Conservation (phyloP, 2,888 invertebrate species). For the Gryllus longicercus region DNA sequence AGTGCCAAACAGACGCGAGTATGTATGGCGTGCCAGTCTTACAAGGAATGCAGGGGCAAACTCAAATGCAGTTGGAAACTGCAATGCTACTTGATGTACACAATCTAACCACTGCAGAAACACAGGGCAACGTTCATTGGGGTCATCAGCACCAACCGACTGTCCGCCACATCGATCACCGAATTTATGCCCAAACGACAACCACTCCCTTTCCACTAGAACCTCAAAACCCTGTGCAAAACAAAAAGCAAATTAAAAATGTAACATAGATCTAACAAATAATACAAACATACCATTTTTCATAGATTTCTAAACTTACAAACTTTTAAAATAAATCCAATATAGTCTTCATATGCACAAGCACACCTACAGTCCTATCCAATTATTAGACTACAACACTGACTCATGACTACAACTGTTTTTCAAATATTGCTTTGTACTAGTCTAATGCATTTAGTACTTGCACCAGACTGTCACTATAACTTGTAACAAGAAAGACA, state of each 20-base stretch:
- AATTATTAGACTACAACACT: too few species aligned
- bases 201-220: slow-evolving; percentile 93
- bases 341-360: too few species aligned
- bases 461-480: too few species aligned
- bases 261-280: slow-evolving; percentile 18
- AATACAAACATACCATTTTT: slow-evolving; percentile 18
- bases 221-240: slow-evolving; percentile 80
- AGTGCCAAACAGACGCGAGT: slow-evolving; percentile 95
- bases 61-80: slow-evolving; percentile 92
- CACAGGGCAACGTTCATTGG: slow-evolving; percentile 95
- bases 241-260: slow-evolving; percentile 26
- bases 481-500: too few species aligned
- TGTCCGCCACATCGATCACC: slow-evolving; percentile 87
- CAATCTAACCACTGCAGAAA: slow-evolving; percentile 98
- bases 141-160: slow-evolving; percentile 74
- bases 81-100: slow-evolving; percentile 83
- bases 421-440: too few species aligned
- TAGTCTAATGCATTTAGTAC: too few species aligned
- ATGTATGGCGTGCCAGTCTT: slow-evolving; percentile 90
- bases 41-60: slow-evolving; percentile 92
- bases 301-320: too few species aligned
- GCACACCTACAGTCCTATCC: too few species aligned
- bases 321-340: too few species aligned
- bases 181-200: slow-evolving; percentile 98
- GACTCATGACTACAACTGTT: too few species aligned